Base-by-base conservation (phyloP, 2,113 vertebrate species). In the Percina caprodes region DNA sequence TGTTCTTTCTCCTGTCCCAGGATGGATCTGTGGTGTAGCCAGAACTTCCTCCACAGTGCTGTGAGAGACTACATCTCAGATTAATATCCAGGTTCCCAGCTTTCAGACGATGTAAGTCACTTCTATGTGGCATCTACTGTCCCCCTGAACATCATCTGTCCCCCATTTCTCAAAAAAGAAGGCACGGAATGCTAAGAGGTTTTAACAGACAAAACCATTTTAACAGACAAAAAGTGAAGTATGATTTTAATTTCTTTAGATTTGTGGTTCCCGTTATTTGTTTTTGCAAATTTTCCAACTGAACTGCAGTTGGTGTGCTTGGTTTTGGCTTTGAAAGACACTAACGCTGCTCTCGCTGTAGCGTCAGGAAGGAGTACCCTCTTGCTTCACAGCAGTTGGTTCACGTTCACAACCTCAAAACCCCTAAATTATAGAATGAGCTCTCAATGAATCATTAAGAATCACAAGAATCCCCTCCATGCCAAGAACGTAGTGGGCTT, bases 361-460 rank as follows among this genome's bases (percentile, higher is more conserved):
- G 16, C 33, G 30, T 69, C 19, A 19, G 24, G 55, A 39, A 33
- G 26, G n/a, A 74, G 74, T 33, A 55, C 71, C 65, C 56, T 56
- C 65, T 48, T 70, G 79, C 54, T 69, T 70, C 48, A 69, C 48
- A 54, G n/a, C n/a, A n/a, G n/a, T n/a, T n/a, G n/a, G n/a, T n/a
- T n/a, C n/a, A n/a, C n/a, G n/a, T 67, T 75, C 74, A 70, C 61
- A 67, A 71, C 59, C 13, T n/a, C 52, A 6, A 54, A 79, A 42
- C 39, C 39, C 39, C 35, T 87, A 45, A 85, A 91, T 79, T 87
- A 91, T 89, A 85, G 67, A 87, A 77, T 3, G 24, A 79, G 79
- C 82, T 85, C 60, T 33, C 74, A 60, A 74, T 79, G 79, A 89
- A 80, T 80, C 82, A 85, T 54, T 79, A 77, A 86, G 66, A 86